Evolutionary conservation across 2,113 vertebrate species (phyloP), one percentile per base, ranked within the genome.

Genomic region (Thinocorus orbignyianus): DNA sequence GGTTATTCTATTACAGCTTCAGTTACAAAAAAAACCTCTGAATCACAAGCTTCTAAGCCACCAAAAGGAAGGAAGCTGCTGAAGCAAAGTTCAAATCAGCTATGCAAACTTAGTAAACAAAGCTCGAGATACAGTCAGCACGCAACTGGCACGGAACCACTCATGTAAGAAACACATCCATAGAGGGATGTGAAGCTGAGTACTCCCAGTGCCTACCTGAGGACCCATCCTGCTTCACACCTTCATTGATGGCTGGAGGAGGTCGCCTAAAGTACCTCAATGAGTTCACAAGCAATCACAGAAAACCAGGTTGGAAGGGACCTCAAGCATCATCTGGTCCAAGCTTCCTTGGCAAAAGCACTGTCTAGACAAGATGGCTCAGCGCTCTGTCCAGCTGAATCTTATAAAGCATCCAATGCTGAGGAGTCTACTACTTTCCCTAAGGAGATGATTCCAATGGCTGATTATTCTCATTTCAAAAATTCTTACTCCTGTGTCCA

Each of bases 91-190:
- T 64, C 19, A 57, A 68, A 79, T 17, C 78, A 88, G 33, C 48
- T 35, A 30, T 5, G 13, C 0, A 7, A 33, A 37, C 15, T 7
- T 7, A 44, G 18, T 15, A 81, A 7, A 57, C 44, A 31, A 52
- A 74, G 41, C 8, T 57, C 0, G 2, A 90, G 57, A 58, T 11
- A 3, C 2, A 51, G n/a, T 0, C 68, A 64, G 76, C 7, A 11
- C 0, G 22, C 2, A 10, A 1, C 0, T 44, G 46, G 60, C 64
- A 26, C 2, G 57, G 48, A 60, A 31, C 9, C 9, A 13, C 49
- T 46, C 48, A 42, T 0, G 1, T 0, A 12, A 18, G 37, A 26
- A 60, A 33, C 0, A 11, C 0, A 0, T 11, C 61, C 7, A 1
- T 3, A 44, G 52, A 4, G 3, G 31, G 58, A 57, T 2, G 16